These are phyloP conservation scores for Meloidogyne hapla DNA, from an alignment of 1,140 invertebrate genomes.

Conservation along the genomic window DNA sequence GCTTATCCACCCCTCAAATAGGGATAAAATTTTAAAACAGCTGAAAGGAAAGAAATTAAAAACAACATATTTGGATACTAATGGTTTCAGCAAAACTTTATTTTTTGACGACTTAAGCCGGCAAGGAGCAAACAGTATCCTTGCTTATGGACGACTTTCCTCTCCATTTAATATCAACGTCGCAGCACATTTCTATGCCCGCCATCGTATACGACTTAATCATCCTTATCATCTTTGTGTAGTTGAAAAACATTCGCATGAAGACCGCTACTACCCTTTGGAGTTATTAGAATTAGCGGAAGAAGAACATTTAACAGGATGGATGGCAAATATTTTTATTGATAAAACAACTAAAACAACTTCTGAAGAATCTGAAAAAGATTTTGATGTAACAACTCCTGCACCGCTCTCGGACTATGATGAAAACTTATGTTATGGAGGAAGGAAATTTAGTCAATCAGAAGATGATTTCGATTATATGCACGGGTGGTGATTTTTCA, in stretches of 20 bases:
- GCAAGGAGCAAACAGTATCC: background rate
- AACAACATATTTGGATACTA: background rate
- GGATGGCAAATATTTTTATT: too few relatives aligned
- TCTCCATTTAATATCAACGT: background rate
- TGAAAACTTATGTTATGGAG: background rate
- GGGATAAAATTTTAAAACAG: background rate
- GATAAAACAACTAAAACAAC: too few relatives aligned
- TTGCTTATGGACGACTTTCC: background rate
- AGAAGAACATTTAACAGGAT: background rate
- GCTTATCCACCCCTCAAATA: conserved; percentile 3
- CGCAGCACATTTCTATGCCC: conserved; percentile 4
- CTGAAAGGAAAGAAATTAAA: background rate
- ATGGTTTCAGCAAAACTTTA: background rate
- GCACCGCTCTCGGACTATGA: background rate
- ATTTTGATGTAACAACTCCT: background rate
- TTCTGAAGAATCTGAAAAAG: background rate
- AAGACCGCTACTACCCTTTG: background rate
- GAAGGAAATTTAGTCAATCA: background rate
- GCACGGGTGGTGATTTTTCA: background rate
- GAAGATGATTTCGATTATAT: background rate
- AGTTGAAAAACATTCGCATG: background rate
- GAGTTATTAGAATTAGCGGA: background rate
- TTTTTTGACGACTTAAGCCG: background rate
- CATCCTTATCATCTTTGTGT: background rate
- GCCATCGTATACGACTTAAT: background rate